Conservation (phyloP, 2,113 vertebrate genomes). For the Sinosuthora webbiana region DNA sequence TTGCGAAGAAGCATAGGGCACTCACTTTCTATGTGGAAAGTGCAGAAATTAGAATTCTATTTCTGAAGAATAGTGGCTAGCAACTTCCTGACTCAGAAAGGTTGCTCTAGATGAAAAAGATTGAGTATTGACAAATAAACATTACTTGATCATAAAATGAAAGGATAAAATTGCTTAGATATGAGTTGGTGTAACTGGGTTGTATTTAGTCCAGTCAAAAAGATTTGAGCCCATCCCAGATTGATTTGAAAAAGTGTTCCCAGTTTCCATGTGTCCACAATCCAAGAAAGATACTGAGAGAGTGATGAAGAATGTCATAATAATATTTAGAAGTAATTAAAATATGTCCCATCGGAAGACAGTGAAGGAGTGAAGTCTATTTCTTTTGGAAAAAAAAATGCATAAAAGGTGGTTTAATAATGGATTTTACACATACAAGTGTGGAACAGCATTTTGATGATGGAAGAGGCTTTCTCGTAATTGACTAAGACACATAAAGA, state of each 20-base stretch:
- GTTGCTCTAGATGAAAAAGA: background rate
- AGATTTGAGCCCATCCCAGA: background rate
- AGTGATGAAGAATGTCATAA: background rate
- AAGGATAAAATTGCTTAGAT: background rate
- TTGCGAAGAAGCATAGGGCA: background rate
- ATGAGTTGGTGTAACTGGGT: background rate
- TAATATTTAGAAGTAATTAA: background rate
- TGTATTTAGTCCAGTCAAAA: background rate
- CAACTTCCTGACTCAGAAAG: background rate
- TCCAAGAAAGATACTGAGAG: background rate
- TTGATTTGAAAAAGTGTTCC: background rate
- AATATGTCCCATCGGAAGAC: background rate
- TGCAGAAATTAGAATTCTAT: background rate
- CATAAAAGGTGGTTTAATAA: background rate
- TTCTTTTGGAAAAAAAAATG: background rate
- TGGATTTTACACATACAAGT: background rate
- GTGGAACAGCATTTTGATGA: background rate
- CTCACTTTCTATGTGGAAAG: background rate
- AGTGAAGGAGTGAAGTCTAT: background rate
- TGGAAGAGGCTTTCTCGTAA: background rate
- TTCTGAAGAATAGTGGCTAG: background rate
- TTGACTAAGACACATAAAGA: slow-evolving; percentile 5
- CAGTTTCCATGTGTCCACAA: background rate
- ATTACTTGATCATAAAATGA: background rate
- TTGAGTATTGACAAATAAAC: background rate